A percentile compares a stretch with the other conserved stretches of the same genome.
Evolutionary conservation across 2,113 vertebrate genomes (phyloP).

Genomic region (Synchiropus splendidus): DNA sequence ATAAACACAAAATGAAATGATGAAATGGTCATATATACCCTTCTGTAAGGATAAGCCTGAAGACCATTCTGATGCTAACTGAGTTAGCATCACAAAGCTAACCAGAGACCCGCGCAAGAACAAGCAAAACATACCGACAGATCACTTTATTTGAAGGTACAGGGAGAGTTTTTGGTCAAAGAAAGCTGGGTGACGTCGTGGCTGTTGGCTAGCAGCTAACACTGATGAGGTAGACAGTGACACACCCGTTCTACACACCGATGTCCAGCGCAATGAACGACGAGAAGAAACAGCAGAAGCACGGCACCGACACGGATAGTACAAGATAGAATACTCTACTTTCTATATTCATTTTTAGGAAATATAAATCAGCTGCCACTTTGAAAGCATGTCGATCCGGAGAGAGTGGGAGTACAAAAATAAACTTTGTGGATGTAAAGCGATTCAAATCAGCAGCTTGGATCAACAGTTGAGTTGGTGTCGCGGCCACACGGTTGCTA

Average conservation of each 20-base stretch:
- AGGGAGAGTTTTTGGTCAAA: conserved; percentile 46
- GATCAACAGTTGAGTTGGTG: conserved; percentile 57
- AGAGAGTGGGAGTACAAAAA: conserved; percentile 58
- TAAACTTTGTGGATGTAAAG: conserved; percentile 60
- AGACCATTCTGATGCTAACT: too few species aligned
- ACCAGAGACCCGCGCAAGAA: not conserved
- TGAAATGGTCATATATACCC: too few species aligned
- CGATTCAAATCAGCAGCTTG: conserved; percentile 58
- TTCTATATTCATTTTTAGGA: conserved; percentile 5
- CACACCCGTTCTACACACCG: conserved; percentile 50
- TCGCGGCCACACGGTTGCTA: conserved; percentile 27
- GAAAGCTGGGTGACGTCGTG: conserved; percentile 58
- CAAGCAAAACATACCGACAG: conserved; percentile 42
- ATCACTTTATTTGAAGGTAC: conserved; percentile 63
- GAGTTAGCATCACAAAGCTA: too few species aligned
- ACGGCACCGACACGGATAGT: conserved; percentile 40
- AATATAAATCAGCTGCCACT: conserved; percentile 2
- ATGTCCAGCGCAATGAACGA: conserved; percentile 31
- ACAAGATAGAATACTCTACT: conserved; percentile 25
- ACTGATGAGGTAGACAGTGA: conserved; percentile 72
- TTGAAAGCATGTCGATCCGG: not conserved
- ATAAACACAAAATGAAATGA: too few species aligned
- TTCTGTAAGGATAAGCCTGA: too few species aligned
- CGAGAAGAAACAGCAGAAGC: conserved; percentile 35
- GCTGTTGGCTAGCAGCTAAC: conserved; percentile 62